Base-by-base conservation (phyloP, 2,888 invertebrate genomes). In the Hetaerina titia region DNA sequence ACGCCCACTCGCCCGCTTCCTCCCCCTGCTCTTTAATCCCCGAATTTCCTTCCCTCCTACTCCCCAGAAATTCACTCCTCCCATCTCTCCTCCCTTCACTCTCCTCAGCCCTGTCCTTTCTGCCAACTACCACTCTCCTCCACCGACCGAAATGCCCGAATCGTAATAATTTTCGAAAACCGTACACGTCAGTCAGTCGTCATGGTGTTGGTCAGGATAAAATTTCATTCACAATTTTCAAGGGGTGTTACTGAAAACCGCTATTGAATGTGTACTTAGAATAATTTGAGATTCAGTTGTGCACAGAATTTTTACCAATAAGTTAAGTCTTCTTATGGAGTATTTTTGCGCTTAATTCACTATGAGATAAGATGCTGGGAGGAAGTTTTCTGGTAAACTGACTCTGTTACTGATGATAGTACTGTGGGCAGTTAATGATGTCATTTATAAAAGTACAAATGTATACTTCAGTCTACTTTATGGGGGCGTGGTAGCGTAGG, bases 11-110 rank as follows among this genome's bases (percentile, higher is more conserved):
- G 45, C 45, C 45, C 45, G 25, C 81, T 7, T 13, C 2, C 25
- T 13, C 31, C 81, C 81, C 13, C 81, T 81, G 81, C 81, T 81
- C 81, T 81, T 81, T 81, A 81, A 81, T 81, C 81, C 31, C 31
- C 81, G 31, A 81, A 81, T 81, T 81, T 81, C 25, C 81, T 81
- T 81, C 81, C 81, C 31, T n/a, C 45, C 45, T 45, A 45, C 45
- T 81, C 31, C 81, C 81, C 11, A 15, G 9, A 81, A 81, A 8
- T n/a, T 81, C 45, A 45, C 11, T 81, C 31, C 81, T 17, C 81
- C 9, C 81, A 25, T 15, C 31, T 81, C 11, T 81, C 31, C 81
- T 17, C 81, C 9, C 81, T 31, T 15, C 81, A 31, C 31, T 81
- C 4, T 81, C 31, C 31, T 81, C 31, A 81, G n/a, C 31, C 13